Evolutionary conservation across 2,113 vertebrate genomes (phyloP), one percentile per base, ranked within the genome.

Genomic region (Prionailurus bengalensis): DNA sequence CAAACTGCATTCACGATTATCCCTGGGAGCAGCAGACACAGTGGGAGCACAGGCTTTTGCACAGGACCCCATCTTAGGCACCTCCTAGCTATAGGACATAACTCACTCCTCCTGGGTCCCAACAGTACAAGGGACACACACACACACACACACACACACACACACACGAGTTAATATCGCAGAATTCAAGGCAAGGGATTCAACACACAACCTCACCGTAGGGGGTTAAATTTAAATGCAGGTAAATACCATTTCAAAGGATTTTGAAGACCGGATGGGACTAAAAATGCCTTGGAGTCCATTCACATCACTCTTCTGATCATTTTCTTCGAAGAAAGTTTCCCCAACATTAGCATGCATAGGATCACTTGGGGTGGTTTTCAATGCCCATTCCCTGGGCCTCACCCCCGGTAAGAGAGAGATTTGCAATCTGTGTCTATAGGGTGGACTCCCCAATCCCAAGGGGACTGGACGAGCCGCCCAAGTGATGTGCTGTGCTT

Each of bases 11-110:
- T 82, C 42, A 15, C 0, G 0, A 1, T 11, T 13, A 14, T 27
- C 15, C 31, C 36, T 11, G 7, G 29, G 31, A 39, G 7, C 2
- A 3, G 17, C 27, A 31, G 94, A 3, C 0, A 0, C 36, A 8
- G 14, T 6, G 19, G 51, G 7, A 14, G 53, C 2, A 31, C 74
- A 83, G 4, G 55, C 0, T 17, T 4, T 31, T 12, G 7, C 27
- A 17, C 6, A 3, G 11, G 17, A 15, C n/a, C 55, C 55, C 73
- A 65, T 74, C 63, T 2, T 29, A 13, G 89, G 48, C 55, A 39
- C 39, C 65, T 68, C 84, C 23, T 5, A 12, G 3, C 73, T 39
- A 4, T 1, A 73, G 45, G 79, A n/a, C n/a, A 2, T 29, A 36
- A 36, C 25, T 63, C 23, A 5, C 7, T 33, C 27, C 8, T 61